A percentile compares a stretch with the other conserved stretches of the same genome.
These are phyloP conservation scores for Apocheima hispidaria DNA, from an alignment of 2,888 invertebrate genomes.

Conservation along the genomic window DNA sequence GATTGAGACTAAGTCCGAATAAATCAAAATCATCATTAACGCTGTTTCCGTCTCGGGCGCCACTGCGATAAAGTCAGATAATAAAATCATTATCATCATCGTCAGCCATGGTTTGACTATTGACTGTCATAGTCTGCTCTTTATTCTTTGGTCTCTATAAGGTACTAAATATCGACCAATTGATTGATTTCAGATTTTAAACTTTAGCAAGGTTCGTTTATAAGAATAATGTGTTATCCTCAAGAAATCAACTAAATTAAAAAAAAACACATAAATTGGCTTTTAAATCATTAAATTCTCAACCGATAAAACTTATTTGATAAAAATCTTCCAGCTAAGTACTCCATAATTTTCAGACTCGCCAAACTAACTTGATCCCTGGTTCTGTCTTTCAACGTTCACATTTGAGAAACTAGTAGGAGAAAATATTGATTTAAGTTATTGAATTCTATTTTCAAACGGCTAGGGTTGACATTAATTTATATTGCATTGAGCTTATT, in stretches of 20 bases:
- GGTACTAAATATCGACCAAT: too few relatives aligned
- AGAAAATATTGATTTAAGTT: conserved; percentile 34
- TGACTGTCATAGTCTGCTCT: too few relatives aligned
- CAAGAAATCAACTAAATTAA: conserved; percentile 1
- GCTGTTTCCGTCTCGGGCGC: too few relatives aligned
- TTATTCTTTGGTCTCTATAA: too few relatives aligned
- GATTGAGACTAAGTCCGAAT: too few relatives aligned
- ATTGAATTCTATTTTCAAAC: conserved; percentile 43
- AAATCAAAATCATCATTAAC: too few relatives aligned
- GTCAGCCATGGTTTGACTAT: too few relatives aligned
- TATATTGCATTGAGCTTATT: conserved; percentile 52
- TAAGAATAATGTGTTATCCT: neutral
- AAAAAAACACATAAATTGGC: conserved; percentile 9
- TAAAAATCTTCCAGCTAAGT: conserved; percentile 22
- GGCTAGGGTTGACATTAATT: conserved; percentile 38
- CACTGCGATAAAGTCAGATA: too few relatives aligned
- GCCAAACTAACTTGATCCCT: conserved; percentile 11
- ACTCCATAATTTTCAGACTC: neutral
- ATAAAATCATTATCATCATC: too few relatives aligned
- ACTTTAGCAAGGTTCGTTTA: too few relatives aligned
- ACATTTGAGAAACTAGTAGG: neutral
- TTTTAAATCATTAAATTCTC: conserved; percentile 23
- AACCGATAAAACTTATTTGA: conserved; percentile 21
- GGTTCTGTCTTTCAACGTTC: neutral
- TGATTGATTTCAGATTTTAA: too few relatives aligned